phyloP scores from a whole-genome alignment of 92 coral and sea anemone species.

The Heteractis magnifica region DNA sequence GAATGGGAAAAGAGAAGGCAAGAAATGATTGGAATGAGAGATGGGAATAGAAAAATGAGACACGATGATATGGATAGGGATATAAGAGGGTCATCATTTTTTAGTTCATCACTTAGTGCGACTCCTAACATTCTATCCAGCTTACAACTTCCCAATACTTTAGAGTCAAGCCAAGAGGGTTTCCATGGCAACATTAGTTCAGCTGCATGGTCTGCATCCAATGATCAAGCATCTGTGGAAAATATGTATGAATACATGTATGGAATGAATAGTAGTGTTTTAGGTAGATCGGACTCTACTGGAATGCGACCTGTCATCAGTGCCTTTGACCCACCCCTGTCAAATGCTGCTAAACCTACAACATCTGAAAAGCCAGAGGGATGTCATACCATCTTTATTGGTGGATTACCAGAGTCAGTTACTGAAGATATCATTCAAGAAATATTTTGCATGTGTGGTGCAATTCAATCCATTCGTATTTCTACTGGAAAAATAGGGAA shows the following conservation, averaged over 20 bases:
- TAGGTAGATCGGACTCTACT: constrained; percentile 45
- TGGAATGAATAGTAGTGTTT: constrained; percentile 35
- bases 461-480: constrained; percentile 50
- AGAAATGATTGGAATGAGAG: constrained; percentile 25
- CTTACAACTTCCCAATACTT: constrained; percentile 9
- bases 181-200: not conserved
- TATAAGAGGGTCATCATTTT: not conserved
- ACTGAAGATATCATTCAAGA: constrained; percentile 64
- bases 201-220: constrained; percentile 17
- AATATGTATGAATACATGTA: constrained; percentile 34
- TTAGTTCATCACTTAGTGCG: not conserved
- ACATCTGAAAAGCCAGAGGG: constrained; percentile 64
- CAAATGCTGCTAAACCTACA: constrained; percentile 39
- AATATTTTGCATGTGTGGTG: constrained; percentile 67
- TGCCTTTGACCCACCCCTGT: constrained; percentile 63
- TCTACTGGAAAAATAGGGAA: constrained; percentile 44
- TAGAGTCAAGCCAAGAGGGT: not conserved
- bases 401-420: constrained; percentile 60
- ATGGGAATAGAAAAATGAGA: constrained; percentile 7
- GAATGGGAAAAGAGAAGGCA: constrained; percentile 13
- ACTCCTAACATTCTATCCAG: not conserved
- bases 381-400: constrained; percentile 66
- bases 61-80: constrained; percentile 1
- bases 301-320: not conserved
- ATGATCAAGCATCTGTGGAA: not conserved